Evolutionary conservation across 1,140 invertebrate genomes (phyloP), one percentile per base, ranked within the genome.

Genomic region (Mactra quadrangularis): DNA sequence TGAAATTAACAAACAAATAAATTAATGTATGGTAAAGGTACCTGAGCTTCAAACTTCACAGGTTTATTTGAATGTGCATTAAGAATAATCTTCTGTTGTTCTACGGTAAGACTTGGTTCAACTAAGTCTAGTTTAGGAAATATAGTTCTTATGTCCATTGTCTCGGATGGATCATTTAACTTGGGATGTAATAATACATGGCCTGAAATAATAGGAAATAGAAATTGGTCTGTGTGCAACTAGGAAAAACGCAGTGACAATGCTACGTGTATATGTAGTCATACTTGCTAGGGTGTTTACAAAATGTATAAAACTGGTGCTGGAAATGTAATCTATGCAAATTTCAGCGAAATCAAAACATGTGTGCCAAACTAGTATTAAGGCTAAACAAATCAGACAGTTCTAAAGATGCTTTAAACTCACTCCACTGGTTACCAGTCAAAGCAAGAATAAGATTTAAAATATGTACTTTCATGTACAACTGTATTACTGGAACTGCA

Each of bases 101-200:
- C 45, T 19, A 35, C 31, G 9, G 45, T 52, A 17, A 78, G 33
- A 31, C 55, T n/a, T 38, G 60, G 45, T 27, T 78, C 76, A 4
- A 78, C n/a, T 11, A 68, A n/a, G 0, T 55, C 50, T 7, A 78
- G 27, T 68, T 29, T 45, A 50, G 74, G 74, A 35, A 76, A 76
- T 45, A 78, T 53, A 4, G 60, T 55, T 25, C 38, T 47, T 27
- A 50, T 25, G 17, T 53, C 9, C 38, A 11, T 38, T 13, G 60
- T 78, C n/a, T 55, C 62, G 4, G 60, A 38, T 33, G 78, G 76
- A 35, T 82, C 68, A 13, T 66, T 45, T 33, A 82, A 27, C 29
- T 82, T 82, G 3, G 78, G 78, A 50, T 82, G 78, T 13, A 82
- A 27, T 55, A 82, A 35, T 1, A 82, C 66, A 52, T 82, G 41